Evolutionary conservation across 2,888 invertebrate species (phyloP).

Genomic region (Mesorhabditis belari): DNA sequence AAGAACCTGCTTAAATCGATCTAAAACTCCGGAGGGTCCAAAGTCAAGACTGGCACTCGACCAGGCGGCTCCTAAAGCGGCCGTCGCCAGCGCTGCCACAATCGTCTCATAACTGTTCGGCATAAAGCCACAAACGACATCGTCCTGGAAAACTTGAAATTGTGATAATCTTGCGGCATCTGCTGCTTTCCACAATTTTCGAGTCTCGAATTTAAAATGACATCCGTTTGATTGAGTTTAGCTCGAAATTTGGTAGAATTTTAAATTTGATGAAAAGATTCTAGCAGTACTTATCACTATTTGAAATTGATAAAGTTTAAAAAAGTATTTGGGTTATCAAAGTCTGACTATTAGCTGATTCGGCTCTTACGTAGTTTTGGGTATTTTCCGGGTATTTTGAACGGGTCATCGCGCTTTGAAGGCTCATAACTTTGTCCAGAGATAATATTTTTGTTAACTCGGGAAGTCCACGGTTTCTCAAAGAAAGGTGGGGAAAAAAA

Average conservation of each 20-base stretch:
- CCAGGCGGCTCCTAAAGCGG: constrained; percentile 61
- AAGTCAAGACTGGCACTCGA: constrained; percentile 61
- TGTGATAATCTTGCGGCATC: constrained; percentile 2
- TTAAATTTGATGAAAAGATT: background rate
- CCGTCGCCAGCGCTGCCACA: constrained; percentile 59
- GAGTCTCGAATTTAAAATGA: background rate
- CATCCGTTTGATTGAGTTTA: background rate
- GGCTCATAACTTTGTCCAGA: too few species aligned
- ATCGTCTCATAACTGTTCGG: constrained; percentile 59
- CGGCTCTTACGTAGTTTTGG: too few species aligned
- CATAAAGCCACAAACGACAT: constrained; percentile 59
- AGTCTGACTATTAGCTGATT: too few species aligned
- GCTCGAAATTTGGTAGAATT: background rate
- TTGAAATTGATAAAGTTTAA: too few species aligned
- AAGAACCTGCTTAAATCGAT: constrained; percentile 35
- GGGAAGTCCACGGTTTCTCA: constrained; percentile 37
- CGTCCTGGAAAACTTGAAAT: constrained; percentile 53
- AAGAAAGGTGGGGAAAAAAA: constrained; percentile 19
- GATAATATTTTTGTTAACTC: constrained; percentile 35
- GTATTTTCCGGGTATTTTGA: too few species aligned
- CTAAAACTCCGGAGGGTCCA: constrained; percentile 56
- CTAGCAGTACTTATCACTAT: too few species aligned
- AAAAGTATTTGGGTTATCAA: too few species aligned
- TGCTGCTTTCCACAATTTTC: background rate
- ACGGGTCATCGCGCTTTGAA: too few species aligned